These are phyloP conservation scores for Lottia scabra DNA, from an alignment of 2,888 invertebrate genomes.

Conservation along the genomic window DNA sequence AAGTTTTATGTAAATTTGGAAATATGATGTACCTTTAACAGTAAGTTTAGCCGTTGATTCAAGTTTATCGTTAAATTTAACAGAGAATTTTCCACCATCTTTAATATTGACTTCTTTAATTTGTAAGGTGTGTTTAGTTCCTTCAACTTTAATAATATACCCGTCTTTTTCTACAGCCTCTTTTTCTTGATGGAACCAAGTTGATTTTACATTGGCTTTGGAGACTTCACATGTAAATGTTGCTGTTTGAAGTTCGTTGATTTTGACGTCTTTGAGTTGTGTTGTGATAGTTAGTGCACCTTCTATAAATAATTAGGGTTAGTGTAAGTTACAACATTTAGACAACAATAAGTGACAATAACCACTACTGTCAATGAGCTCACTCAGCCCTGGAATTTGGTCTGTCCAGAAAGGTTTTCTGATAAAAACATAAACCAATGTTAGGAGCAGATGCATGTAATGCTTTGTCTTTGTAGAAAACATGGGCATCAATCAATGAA, in stretches of 20 bases:
- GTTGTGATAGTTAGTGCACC: conserved; percentile 36
- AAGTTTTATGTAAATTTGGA: too few relatives aligned
- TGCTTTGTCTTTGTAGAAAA: too few relatives aligned
- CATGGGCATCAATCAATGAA: too few relatives aligned
- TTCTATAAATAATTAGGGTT: conserved; percentile 29
- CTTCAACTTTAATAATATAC: conserved; percentile 77
- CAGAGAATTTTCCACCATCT: conserved; percentile 57
- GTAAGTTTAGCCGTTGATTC: conserved; percentile 46
- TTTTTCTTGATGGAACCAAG: conserved; percentile 51
- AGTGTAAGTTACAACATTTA: not conserved
- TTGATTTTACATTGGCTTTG: conserved; percentile 45
- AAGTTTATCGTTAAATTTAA: conserved; percentile 41
- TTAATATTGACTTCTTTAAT: conserved; percentile 43
- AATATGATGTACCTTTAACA: conserved; percentile 45
- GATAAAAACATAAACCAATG: too few relatives aligned
- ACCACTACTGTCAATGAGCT: too few relatives aligned
- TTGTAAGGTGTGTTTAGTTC: conserved; percentile 41
- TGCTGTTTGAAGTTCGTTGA: conserved; percentile 44
- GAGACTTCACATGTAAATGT: conserved; percentile 48
- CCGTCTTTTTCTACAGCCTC: conserved; percentile 79
- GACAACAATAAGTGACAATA: too few relatives aligned
- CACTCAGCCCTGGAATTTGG: too few relatives aligned
- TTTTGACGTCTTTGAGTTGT: conserved; percentile 40
- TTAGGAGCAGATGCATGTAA: too few relatives aligned
- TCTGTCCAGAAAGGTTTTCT: too few relatives aligned